Base-by-base conservation (phyloP, 2,113 vertebrate genomes). In the Chiloscyllium plagiosum region DNA sequence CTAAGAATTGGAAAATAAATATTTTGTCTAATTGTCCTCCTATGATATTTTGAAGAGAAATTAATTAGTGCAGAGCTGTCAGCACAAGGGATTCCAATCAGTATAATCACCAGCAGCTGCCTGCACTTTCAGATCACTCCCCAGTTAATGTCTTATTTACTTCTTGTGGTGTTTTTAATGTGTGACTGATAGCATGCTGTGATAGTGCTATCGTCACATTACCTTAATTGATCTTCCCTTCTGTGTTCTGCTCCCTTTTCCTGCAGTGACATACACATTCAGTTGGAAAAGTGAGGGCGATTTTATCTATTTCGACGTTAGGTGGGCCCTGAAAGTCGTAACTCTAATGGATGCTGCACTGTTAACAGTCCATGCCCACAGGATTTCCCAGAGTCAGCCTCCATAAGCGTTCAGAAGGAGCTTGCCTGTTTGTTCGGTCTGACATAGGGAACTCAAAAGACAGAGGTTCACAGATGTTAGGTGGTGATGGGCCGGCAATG, bases 111-210 rank as follows among this genome's bases (percentile, higher is more conserved):
- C 37, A 83, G 17, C 80, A 83, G 42, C 37, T 83, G 80, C 42
- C 37, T 83, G 80, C 80, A 93, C 33, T 66, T 66, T n/a, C 89
- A n/a, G 6, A 66, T 20, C 61, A 93, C 89, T 66, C n/a, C 37
- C 29, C n/a, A 65, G 33, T 93, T 93, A 66, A 93, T 68, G 17
- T 93, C 61, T 37, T 93, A 24, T 92, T 92, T 92, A 92, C n/a
- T 92, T 66, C 56, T 66, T 66, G 61, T 93, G n/a, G 6, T 65
- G 33, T 37, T 93, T 66, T 90, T 68, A 66, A 93, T 68, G 33
- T 66, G 61, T 66, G 61, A 42, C 17, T 93, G 61, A 37, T 66
- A 37, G 61, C 61, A 66, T n/a, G 56, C 89, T 68, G 61, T 93
- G 61, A 93, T 65, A 65, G 4, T 29, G 26, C 24, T 37, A 29